phyloP scores from a whole-genome alignment of 2,888 invertebrate species.

The Blastobasis lacticolella region DNA sequence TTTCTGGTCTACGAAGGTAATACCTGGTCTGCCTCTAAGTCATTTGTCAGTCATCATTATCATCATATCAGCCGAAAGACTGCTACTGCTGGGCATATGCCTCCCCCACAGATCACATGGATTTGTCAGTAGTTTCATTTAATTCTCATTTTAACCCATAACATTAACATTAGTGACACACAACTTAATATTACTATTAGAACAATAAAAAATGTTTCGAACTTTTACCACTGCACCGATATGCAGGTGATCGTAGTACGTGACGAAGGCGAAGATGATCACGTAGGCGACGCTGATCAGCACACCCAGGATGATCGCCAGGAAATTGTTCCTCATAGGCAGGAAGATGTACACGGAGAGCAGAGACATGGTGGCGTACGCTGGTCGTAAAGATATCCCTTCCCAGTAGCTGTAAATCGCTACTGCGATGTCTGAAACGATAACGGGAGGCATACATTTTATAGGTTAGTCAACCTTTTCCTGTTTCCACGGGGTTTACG shows the following conservation, averaged over 20 bases:
- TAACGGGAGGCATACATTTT: neutral
- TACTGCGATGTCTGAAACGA: conserved; percentile 75
- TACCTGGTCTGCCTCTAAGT: too few species aligned
- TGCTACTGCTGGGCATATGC: too few species aligned
- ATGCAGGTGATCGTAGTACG: conserved; percentile 41
- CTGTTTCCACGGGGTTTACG: neutral
- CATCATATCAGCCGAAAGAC: too few species aligned
- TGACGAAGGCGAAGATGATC: conserved; percentile 49
- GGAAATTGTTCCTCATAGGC: conserved; percentile 82
- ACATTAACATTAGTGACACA: too few species aligned
- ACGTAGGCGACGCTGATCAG: conserved; percentile 80
- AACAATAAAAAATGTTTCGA: neutral
- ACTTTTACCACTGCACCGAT: conserved; percentile 50
- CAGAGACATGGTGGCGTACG: conserved; percentile 81
- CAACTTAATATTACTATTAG: too few species aligned
- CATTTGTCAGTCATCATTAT: too few species aligned
- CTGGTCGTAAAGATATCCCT: conserved; percentile 75
- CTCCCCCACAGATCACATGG: too few species aligned
- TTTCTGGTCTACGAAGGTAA: too few species aligned
- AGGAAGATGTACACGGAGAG: conserved; percentile 89
- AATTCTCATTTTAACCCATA: too few species aligned
- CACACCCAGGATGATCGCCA: conserved; percentile 80
- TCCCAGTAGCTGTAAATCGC: conserved; percentile 77
- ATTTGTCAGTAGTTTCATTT: too few species aligned
- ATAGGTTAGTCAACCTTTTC: neutral